Base-by-base conservation (phyloP, 2,888 invertebrate genomes). In the Ganaspis brasiliensis region DNA sequence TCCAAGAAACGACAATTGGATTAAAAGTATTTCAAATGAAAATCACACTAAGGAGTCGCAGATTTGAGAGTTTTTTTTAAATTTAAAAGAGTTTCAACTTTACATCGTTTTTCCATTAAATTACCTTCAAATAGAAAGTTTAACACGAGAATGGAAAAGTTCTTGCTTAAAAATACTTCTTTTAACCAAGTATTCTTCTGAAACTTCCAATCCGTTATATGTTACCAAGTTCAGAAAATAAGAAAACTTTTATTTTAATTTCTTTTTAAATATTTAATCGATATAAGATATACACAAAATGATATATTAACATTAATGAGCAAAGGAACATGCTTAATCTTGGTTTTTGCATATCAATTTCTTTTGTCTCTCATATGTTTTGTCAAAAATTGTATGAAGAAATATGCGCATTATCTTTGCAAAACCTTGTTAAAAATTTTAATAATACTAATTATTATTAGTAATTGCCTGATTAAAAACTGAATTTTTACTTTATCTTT, bases 51-150 rank as follows among this genome's bases (percentile, higher is more conserved):
- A 52, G 19, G n/a, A 52, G 52, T 52, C 9, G 52, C 8, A 52
- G 52, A 52, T 52, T 16, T 16, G 9, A 52, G 6, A 9, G 2
- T 49, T 49, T 52, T 19, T 52, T 19, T 19, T 8, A 52, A 52
- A 8, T 52, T 52, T 52, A 52, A 52, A 52, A 52, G 52, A 19
- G 52, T 52, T 52, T 19, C 19, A 52, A 52, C n/a, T 52, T 52
- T 52, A 52, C 52, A 52, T 52, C 52, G 52, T 52, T 52, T 19
- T 52, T 52, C 52, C 52, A 52, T 52, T 52, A 52, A 52, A 52
- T 52, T 52, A 52, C 52, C 52, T 19, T 52, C 9, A 52, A 52
- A 52, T 19, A 19, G 52, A 52, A 52, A 52, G 19, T 52, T 52
- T 16, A 52, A 52, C 52, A 52, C 52, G 52, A 52, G 52, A 52